These are phyloP conservation scores for Anastatus disparis DNA, from an alignment of 1,140 invertebrate species.

Conservation along the genomic window DNA sequence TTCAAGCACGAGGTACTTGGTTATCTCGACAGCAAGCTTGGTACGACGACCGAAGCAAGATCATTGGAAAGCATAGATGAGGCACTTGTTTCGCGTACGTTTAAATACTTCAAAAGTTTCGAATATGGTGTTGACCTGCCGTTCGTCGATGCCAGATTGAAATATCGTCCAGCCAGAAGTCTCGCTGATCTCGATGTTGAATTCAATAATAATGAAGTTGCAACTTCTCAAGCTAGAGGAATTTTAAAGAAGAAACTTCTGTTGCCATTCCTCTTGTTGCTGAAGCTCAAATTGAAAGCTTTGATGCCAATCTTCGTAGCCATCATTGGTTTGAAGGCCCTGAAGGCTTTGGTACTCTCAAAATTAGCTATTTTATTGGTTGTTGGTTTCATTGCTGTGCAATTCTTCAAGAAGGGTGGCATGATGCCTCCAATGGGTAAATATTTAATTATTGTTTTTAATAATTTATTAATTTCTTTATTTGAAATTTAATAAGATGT, in stretches of 20 bases:
- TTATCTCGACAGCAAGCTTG: slow-evolving; percentile 77
- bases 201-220: slow-evolving; percentile 75
- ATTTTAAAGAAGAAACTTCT: slow-evolving; percentile 84
- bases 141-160: slow-evolving; percentile 62
- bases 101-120: slow-evolving; percentile 76
- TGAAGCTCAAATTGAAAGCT: slow-evolving; percentile 86
- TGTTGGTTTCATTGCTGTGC: slow-evolving; percentile 81
- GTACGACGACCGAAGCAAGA: slow-evolving; percentile 71
- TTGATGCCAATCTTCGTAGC: slow-evolving; percentile 83
- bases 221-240: slow-evolving; percentile 76
- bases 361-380: slow-evolving; percentile 84
- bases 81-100: slow-evolving; percentile 77
- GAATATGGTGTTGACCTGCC: slow-evolving; percentile 78
- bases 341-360: slow-evolving; percentile 84
- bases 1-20: slow-evolving; percentile 78
- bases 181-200: slow-evolving; percentile 71
- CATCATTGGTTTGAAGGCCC: slow-evolving; percentile 81
- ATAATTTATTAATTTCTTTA: no score
- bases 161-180: slow-evolving; percentile 63
- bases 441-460: slow-evolving; percentile 16
- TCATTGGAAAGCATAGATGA: slow-evolving; percentile 75
- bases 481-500: no score
- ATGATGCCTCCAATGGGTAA: slow-evolving; percentile 63
- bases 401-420: slow-evolving; percentile 76
- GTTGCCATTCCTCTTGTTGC: slow-evolving; percentile 78